phyloP scores from a whole-genome alignment of 2,113 vertebrate genomes.

The Pterocles gutturalis region DNA sequence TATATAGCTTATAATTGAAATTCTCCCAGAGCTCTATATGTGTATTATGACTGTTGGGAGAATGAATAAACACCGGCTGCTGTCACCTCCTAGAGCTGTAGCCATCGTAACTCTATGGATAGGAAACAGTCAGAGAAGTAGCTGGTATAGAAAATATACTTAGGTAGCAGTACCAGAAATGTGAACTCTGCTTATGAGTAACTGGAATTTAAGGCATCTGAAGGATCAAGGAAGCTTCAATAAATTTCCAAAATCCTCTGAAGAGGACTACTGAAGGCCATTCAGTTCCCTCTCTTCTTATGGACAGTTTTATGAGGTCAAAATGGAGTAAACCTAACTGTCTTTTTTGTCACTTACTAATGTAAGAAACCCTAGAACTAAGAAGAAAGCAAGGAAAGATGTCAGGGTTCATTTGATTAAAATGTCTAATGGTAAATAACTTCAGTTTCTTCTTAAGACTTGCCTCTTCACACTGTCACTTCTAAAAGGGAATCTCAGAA shows the following conservation, averaged over 20 bases:
- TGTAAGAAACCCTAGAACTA: neutral
- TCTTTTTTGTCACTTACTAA: neutral
- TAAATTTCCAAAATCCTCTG: neutral
- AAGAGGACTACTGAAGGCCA: neutral
- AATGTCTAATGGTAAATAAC: neutral
- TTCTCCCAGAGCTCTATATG: neutral
- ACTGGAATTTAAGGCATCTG: neutral
- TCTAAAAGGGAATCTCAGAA: neutral
- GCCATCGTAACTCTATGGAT: neutral
- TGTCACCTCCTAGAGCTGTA: neutral
- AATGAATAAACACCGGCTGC: neutral
- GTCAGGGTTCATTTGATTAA: neutral
- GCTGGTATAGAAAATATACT: neutral
- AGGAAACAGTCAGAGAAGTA: neutral
- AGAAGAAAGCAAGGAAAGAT: neutral
- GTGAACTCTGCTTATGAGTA: neutral
- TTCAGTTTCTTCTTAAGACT: neutral
- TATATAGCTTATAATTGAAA: neutral
- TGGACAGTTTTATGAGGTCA: neutral
- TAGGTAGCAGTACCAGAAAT: neutral
- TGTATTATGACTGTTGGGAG: neutral
- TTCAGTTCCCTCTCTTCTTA: neutral
- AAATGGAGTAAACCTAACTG: neutral
- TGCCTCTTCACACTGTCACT: neutral
- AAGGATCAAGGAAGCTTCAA: neutral